Percentiles rank a stretch among this genome's conserved stretches.
phyloP scores from a whole-genome alignment of 2,888 invertebrate species.

The Hypselothyrea guttata region DNA sequence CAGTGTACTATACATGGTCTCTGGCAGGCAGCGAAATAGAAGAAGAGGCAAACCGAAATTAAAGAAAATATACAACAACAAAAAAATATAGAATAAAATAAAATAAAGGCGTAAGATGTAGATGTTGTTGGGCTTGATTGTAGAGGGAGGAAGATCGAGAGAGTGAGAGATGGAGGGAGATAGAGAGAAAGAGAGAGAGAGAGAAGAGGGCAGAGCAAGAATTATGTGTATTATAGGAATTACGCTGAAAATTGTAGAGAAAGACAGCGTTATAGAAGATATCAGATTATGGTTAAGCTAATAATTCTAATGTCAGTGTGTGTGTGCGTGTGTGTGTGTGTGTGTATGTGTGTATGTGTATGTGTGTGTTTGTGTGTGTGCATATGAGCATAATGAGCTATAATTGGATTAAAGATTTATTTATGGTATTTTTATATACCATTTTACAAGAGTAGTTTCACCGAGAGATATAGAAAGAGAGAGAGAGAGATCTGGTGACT shows the following conservation, averaged over 20 bases:
- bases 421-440: slow-evolving; percentile 63
- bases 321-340: neutral
- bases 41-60: neutral
- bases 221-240: slow-evolving; percentile 70
- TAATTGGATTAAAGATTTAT: slow-evolving; percentile 80
- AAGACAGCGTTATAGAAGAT: slow-evolving; percentile 67
- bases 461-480: too few relatives aligned
- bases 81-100: too few relatives aligned
- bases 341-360: slow-evolving; percentile 3
- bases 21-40: too few relatives aligned
- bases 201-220: slow-evolving; percentile 43
- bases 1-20: too few relatives aligned
- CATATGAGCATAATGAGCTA: slow-evolving; percentile 76
- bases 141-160: neutral
- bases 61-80: too few relatives aligned
- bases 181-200: neutral
- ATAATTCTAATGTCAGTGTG: slow-evolving; percentile 50
- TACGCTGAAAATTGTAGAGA: slow-evolving; percentile 62
- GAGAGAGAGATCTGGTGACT: too few relatives aligned
- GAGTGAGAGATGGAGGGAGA: slow-evolving; percentile 1
- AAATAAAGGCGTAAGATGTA: too few relatives aligned
- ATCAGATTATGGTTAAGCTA: slow-evolving; percentile 73
- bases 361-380: slow-evolving; percentile 42
- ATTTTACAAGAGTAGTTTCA: slow-evolving; percentile 27
- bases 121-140: slow-evolving; percentile 1